Percentiles rank a stretch among this genome's conserved stretches.
Evolutionary conservation across 1,140 invertebrate species (phyloP).

Genomic region (Drosophila ercepeae): DNA sequence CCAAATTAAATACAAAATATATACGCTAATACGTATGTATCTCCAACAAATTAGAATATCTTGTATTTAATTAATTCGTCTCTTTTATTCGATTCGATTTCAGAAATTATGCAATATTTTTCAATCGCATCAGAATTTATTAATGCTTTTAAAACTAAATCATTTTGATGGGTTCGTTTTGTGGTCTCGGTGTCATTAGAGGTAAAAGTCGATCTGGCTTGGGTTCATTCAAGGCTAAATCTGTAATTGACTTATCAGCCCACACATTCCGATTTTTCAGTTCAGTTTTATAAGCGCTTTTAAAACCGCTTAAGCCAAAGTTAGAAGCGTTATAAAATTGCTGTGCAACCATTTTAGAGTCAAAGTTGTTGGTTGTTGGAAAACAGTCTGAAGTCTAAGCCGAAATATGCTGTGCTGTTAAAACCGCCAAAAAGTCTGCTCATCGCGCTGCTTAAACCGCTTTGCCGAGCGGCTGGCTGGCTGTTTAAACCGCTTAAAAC

Average conservation of each 20-base stretch:
- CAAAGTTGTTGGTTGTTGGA: constrained; percentile 15
- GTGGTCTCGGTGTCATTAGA: constrained; percentile 6
- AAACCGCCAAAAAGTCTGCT: constrained; percentile 39
- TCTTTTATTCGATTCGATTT: not conserved
- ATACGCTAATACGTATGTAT: too few species aligned
- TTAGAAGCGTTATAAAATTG: not conserved
- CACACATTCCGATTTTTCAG: constrained; percentile 22
- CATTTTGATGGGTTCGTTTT: not conserved
- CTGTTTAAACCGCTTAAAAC: constrained; percentile 33
- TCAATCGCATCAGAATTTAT: not conserved
- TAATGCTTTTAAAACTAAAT: not conserved
- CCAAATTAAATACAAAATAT: constrained; percentile 14
- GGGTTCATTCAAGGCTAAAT: constrained; percentile 20
- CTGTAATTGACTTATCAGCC: constrained; percentile 49
- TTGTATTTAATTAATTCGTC: constrained; percentile 25
- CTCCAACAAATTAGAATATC: constrained; percentile 21
- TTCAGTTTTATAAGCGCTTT: not conserved
- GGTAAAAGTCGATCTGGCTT: constrained; percentile 19
- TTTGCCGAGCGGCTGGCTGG: constrained; percentile 1
- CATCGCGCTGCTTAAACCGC: constrained; percentile 24
- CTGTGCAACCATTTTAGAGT: not conserved
- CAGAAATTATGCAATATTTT: constrained; percentile 11
- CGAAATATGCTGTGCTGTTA: constrained; percentile 21
- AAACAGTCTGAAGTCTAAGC: constrained; percentile 9
- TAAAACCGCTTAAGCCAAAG: constrained; percentile 23